Base-by-base conservation (phyloP, 1,140 invertebrate species). In the Phymorhynchus buccinoides region DNA sequence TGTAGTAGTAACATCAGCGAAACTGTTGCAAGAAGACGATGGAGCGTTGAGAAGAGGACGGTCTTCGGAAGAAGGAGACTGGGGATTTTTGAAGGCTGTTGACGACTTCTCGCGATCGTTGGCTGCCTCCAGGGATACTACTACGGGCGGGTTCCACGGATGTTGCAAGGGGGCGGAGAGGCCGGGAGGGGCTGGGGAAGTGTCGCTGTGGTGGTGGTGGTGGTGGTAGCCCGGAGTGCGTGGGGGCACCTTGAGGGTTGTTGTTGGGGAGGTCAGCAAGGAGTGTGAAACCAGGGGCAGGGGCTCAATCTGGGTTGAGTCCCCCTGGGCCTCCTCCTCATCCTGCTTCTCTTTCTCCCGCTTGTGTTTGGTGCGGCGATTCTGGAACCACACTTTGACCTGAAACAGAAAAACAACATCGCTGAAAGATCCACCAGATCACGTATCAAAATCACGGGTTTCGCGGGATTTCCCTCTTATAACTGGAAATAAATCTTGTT, bases 301-400 rank as follows among this genome's bases (percentile, higher is more conserved):
- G 77, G 88, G 89, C 81, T 92, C 91, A 18, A 89, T 88, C 42
- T 88, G 87, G 7, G 87, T 83, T 42, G 90, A 89, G 30, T 78
- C 86, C 0, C 81, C 79, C 83, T 91, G 90, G 44, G 90, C 89
- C 35, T 78, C 86, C 0, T 83, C 79, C 83, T 91, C 90, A 12
- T 83, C 88, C 42, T 91, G 89, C 14, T 89, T 84, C 41, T 87
- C 88, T 84, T 89, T 87, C 85, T 93, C 91, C 41, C 92, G 86
- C 87, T 94, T 94, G 80, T 92, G 91, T 88, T 95, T 95, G 1
- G 94, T 95, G 78, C 94, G 89, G 78, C 94, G 90, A 87, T 95
- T 95, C 88, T 95, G 94, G 88, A 94, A 95, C 94, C 94, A 95
- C 12, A 95, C 94, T 90, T 95, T 95, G 22, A 95, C 94, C 94